phyloP scores from a whole-genome alignment of 2,797 vertebrate genomes.

The Gymnoscopelus braueri region DNA sequence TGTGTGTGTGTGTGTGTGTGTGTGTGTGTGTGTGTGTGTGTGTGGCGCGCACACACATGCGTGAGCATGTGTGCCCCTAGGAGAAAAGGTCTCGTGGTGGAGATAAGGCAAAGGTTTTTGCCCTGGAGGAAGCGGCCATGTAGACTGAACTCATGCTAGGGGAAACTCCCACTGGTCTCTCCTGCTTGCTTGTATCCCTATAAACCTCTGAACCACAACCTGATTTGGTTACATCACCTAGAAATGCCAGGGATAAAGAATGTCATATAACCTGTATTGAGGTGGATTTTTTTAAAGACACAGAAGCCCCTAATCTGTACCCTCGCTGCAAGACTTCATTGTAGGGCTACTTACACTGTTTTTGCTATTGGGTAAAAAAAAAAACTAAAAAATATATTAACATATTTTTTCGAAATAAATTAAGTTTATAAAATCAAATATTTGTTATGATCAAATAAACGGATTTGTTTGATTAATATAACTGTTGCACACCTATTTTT shows the following conservation, averaged over 20 bases:
- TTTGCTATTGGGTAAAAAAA: too few relatives aligned
- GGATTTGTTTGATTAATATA: too few relatives aligned
- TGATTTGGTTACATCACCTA: constrained; percentile 53
- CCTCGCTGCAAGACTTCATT: too few relatives aligned
- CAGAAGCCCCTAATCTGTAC: neutral
- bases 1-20: neutral
- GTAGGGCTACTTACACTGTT: too few relatives aligned
- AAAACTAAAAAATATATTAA: too few relatives aligned
- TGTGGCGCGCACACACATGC: neutral
- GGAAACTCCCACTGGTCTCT: constrained; percentile 43
- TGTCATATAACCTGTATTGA: constrained; percentile 39
- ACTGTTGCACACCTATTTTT: too few relatives aligned
- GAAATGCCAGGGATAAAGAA: constrained; percentile 35
- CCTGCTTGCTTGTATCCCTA: constrained; percentile 15
- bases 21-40: constrained; percentile 1
- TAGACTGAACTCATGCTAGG: constrained; percentile 33
- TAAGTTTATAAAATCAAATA: too few relatives aligned
- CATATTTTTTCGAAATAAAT: too few relatives aligned
- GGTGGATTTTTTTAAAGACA: constrained; percentile 19
- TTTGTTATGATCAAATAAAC: too few relatives aligned
- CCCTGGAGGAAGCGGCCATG: constrained; percentile 41
- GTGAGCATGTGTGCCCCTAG: constrained; percentile 5
- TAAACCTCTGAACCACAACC: constrained; percentile 46
- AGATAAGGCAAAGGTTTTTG: constrained; percentile 39
- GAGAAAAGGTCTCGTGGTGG: constrained; percentile 22